phyloP scores from a whole-genome alignment of 1,140 invertebrate genomes.

The Dermatophagoides farinae region DNA sequence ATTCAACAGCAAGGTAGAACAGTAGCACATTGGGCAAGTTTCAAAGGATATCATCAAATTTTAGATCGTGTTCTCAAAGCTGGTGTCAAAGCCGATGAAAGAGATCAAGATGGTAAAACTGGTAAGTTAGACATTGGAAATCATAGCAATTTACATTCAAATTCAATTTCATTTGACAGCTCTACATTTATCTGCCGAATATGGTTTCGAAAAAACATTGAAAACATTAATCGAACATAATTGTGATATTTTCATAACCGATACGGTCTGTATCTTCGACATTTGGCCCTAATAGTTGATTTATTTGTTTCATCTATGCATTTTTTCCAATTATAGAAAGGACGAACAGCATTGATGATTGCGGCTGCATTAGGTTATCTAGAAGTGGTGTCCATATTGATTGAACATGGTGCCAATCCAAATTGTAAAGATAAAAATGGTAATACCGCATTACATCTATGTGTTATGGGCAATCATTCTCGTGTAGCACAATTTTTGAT shows the following conservation, averaged over 20 bases:
- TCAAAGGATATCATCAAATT: constrained; percentile 46
- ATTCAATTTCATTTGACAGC: neutral
- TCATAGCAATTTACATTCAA: neutral
- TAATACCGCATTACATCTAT: constrained; percentile 40
- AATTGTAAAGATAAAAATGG: constrained; percentile 25
- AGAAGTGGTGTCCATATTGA: constrained; percentile 23
- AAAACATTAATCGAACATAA: constrained; percentile 18
- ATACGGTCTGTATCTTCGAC: constrained; percentile 17
- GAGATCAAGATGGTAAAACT: constrained; percentile 34
- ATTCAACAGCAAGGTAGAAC: constrained; percentile 44
- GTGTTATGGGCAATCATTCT: constrained; percentile 42
- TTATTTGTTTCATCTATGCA: neutral
- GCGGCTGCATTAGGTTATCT: constrained; percentile 25
- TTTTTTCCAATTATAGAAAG: constrained; percentile 21
- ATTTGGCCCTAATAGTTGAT: neutral
- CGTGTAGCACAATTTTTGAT: constrained; percentile 33
- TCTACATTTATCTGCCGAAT: constrained; percentile 19
- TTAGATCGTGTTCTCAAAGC: constrained; percentile 43
- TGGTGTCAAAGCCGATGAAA: constrained; percentile 42
- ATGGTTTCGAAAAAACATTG: constrained; percentile 15
- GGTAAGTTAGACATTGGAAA: neutral
- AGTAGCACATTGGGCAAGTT: constrained; percentile 48
- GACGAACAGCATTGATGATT: constrained; percentile 26
- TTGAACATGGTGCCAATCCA: constrained; percentile 25
- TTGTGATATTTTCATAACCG: constrained; percentile 19